Percentiles rank a stretch among this genome's conserved stretches.
phyloP scores from a whole-genome alignment of 2,797 vertebrate species.

The Clarias laeviceps region DNA sequence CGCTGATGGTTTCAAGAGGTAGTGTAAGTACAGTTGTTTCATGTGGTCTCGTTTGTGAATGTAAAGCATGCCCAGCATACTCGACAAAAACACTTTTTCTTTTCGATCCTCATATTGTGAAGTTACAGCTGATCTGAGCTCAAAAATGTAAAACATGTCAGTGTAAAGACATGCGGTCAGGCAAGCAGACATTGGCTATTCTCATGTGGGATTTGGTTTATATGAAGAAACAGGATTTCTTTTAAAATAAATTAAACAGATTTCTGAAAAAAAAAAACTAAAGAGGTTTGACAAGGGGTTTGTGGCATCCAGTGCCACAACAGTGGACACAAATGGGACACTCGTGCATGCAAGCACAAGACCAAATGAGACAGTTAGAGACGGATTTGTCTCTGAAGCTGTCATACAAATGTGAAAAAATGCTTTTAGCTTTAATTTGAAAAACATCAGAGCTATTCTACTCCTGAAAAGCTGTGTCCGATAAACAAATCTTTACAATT shows the following conservation, averaged over 20 bases:
- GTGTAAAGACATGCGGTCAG: neutral
- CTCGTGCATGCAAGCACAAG: neutral
- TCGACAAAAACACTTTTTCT: neutral
- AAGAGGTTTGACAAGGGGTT: neutral
- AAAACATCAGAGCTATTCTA: neutral
- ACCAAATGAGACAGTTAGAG: neutral
- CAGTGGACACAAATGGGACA: neutral
- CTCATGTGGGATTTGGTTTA: neutral
- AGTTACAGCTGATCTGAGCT: neutral
- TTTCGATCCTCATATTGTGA: neutral
- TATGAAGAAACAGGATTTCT: neutral
- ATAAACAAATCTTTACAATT: neutral
- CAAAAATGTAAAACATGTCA: neutral
- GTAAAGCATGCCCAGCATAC: neutral
- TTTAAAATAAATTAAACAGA: neutral
- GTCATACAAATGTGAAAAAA: neutral
- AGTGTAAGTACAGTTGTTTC: neutral
- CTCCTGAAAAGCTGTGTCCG: neutral
- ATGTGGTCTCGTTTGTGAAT: neutral
- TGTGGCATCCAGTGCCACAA: neutral
- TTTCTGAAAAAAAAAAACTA: neutral
- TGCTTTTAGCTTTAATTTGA: neutral
- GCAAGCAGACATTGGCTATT: neutral
- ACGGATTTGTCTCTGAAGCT: neutral
- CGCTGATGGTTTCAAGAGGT: neutral